These are phyloP conservation scores for Bombus waltoni DNA, from an alignment of 1,140 invertebrate species.

Conservation along the genomic window DNA sequence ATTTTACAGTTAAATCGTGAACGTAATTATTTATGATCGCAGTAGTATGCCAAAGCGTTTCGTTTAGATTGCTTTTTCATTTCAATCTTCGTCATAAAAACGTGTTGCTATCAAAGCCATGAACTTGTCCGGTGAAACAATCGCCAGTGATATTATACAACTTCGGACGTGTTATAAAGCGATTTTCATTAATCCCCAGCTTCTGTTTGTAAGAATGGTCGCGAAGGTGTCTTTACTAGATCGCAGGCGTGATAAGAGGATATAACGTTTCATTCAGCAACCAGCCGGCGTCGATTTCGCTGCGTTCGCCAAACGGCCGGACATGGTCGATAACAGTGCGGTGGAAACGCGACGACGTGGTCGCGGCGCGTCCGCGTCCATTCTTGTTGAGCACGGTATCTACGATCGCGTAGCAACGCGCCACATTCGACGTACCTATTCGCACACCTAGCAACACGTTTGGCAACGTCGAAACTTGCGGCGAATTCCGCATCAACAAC, in stretches of 20 bases:
- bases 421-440: constrained; percentile 22
- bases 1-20: constrained; percentile 29
- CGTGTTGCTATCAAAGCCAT: neutral
- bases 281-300: constrained; percentile 55
- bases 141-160: neutral
- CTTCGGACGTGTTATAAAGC: no score
- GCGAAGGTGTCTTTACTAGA: neutral
- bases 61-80: neutral
- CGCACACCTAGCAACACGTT: neutral
- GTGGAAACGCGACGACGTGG: constrained; percentile 65
- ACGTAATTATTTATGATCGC: neutral
- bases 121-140: neutral
- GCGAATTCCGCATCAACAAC: constrained; percentile 56
- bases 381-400: constrained; percentile 19
- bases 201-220: neutral
- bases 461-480: constrained; percentile 56
- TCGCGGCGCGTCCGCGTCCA: constrained; percentile 45
- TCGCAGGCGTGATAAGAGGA: neutral
- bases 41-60: neutral
- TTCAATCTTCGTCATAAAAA: neutral
- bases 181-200: neutral
- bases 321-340: constrained; percentile 65
- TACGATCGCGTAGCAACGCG: constrained; percentile 63
- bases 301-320: constrained; percentile 51
- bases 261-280: constrained; percentile 28